A percentile compares a stretch with the other conserved stretches of the same genome.
phyloP scores from a whole-genome alignment of 2,797 vertebrate species.

The Lutjanus argentimaculatus region DNA sequence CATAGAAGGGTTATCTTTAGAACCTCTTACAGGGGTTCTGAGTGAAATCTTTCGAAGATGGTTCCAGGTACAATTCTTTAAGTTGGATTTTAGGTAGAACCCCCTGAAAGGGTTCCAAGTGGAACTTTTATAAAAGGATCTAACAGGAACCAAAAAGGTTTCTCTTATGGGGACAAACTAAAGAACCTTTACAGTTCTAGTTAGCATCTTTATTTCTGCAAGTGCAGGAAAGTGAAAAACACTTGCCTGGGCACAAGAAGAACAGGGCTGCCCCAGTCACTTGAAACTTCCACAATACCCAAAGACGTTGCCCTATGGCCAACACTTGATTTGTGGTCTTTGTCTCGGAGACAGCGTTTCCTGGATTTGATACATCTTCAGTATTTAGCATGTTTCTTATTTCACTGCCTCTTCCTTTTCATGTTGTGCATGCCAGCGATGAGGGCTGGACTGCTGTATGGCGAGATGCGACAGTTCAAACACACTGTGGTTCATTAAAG shows the following conservation, averaged over 20 bases:
- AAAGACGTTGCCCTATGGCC: slow-evolving; percentile 48
- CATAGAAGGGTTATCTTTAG: no score
- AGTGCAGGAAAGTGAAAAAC: slow-evolving; percentile 23
- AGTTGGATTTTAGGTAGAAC: no score
- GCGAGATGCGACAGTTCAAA: slow-evolving; percentile 80
- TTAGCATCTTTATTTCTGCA: no score
- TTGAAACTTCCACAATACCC: slow-evolving; percentile 49
- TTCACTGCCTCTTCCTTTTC: slow-evolving; percentile 59
- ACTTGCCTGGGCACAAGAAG: slow-evolving; percentile 38
- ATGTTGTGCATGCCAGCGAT: slow-evolving; percentile 37
- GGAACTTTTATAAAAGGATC: no score
- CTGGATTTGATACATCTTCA: slow-evolving; percentile 64
- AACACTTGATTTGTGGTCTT: slow-evolving; percentile 76
- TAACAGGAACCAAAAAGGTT: no score
- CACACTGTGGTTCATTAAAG: slow-evolving; percentile 81
- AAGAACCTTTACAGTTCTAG: no score
- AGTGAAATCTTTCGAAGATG: no score
- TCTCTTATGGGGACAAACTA: no score
- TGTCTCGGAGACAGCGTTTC: slow-evolving; percentile 55
- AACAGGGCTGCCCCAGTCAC: slow-evolving; percentile 39
- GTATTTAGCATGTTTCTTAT: slow-evolving; percentile 52
- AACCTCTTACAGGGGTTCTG: no score
- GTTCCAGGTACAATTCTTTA: no score
- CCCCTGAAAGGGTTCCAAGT: no score
- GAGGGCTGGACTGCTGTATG: slow-evolving; percentile 51